phyloP scores from a whole-genome alignment of 2,888 invertebrate genomes.

The Busseola fusca region DNA sequence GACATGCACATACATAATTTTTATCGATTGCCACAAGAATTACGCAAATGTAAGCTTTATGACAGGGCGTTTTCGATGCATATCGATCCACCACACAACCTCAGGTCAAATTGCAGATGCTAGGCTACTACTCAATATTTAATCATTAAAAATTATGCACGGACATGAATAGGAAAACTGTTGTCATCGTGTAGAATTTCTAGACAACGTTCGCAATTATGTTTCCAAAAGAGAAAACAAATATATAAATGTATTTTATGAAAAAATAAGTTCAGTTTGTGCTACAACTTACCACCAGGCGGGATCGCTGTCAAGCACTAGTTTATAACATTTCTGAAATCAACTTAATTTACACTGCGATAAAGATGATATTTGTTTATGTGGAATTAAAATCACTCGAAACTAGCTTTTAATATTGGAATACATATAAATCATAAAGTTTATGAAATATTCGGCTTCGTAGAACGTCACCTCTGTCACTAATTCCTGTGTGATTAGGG shows the following conservation, averaged over 20 bases:
- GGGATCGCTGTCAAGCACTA: too few species aligned
- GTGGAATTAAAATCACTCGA: not conserved
- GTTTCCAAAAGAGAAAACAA: not conserved
- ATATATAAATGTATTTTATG: not conserved
- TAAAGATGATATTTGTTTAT: not conserved
- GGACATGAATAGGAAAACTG: not conserved
- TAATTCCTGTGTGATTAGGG: not conserved
- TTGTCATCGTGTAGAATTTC: not conserved
- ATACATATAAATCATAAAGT: not conserved
- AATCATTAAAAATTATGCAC: slow-evolving; percentile 18
- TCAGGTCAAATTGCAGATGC: slow-evolving; percentile 33
- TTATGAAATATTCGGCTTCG: not conserved
- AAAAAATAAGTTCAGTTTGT: not conserved
- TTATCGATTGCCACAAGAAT: slow-evolving; percentile 23
- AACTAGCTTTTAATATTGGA: not conserved
- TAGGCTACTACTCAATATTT: slow-evolving; percentile 36
- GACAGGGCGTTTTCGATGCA: not conserved
- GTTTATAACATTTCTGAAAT: too few species aligned
- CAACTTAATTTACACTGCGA: not conserved
- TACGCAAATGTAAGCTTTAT: slow-evolving; percentile 28
- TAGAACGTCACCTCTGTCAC: not conserved
- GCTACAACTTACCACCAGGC: too few species aligned
- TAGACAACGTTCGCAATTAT: not conserved
- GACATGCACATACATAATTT: slow-evolving; percentile 3
- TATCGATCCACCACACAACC: slow-evolving; percentile 24